These are phyloP conservation scores for Chrysotoxum bicinctum DNA, from an alignment of 2,888 invertebrate genomes.

Conservation along the genomic window DNA sequence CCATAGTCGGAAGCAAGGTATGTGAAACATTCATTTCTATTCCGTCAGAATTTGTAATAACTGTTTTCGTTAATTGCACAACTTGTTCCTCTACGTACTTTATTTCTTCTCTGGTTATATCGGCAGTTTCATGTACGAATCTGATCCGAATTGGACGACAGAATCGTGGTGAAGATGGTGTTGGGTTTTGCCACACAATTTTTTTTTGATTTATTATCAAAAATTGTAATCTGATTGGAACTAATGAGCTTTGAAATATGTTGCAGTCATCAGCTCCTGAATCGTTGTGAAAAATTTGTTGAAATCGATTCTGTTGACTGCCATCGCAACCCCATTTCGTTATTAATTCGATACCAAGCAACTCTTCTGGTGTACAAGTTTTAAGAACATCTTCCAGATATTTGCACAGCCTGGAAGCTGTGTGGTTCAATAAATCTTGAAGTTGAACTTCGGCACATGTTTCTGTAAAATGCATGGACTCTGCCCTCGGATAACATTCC, in stretches of 20 bases:
- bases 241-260: too few relatives aligned
- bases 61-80: neutral
- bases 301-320: too few relatives aligned
- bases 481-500: neutral
- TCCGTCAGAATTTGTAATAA: neutral
- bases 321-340: neutral
- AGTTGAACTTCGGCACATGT: neutral
- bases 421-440: constrained; percentile 19
- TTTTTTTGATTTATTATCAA: too few relatives aligned
- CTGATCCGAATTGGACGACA: neutral
- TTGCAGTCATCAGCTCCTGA: too few relatives aligned
- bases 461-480: neutral
- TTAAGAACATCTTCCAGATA: neutral
- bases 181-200: too few relatives aligned
- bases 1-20: too few relatives aligned
- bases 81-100: neutral
- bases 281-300: too few relatives aligned
- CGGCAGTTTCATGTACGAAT: neutral
- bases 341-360: neutral
- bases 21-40: too few relatives aligned
- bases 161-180: too few relatives aligned
- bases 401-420: constrained; percentile 14
- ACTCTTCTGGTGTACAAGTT: neutral
- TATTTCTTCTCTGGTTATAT: neutral
- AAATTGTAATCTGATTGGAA: too few relatives aligned